These are phyloP conservation scores for Danionella cerebrum DNA, from an alignment of 2,113 vertebrate genomes.

Conservation along the genomic window DNA sequence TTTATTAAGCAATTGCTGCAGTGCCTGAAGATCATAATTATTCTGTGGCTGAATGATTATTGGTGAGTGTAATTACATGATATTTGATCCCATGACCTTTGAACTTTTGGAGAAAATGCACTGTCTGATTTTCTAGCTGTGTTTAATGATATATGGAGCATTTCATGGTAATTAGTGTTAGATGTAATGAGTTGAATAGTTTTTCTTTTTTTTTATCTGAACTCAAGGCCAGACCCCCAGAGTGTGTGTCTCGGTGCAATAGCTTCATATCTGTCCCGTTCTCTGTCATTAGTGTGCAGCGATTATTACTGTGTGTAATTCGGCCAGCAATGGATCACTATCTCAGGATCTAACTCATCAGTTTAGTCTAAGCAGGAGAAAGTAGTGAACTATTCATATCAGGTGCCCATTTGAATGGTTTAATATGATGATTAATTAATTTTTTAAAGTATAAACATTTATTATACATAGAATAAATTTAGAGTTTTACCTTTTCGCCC, in stretches of 20 bases:
- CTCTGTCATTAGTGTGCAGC: not conserved
- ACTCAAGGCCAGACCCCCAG: not conserved
- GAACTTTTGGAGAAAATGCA: not conserved
- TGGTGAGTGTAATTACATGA: not conserved
- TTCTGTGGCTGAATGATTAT: constrained; percentile 4
- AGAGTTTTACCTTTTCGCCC: too few species aligned
- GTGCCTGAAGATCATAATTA: constrained; percentile 29
- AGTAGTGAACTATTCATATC: too few species aligned
- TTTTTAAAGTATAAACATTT: too few species aligned
- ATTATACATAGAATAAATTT: too few species aligned
- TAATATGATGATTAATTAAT: too few species aligned
- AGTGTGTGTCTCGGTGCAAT: not conserved
- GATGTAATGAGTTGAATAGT: not conserved
- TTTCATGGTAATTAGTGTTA: not conserved
- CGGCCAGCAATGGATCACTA: too few species aligned
- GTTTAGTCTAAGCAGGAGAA: too few species aligned
- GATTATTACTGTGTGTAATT: not conserved
- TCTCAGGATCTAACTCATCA: too few species aligned
- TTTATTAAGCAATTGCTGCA: constrained; percentile 10
- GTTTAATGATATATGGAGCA: not conserved
- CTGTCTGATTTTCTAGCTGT: not conserved
- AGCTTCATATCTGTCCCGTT: not conserved
- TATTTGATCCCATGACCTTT: not conserved
- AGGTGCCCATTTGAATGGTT: too few species aligned
- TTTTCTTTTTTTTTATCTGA: not conserved